Evolutionary conservation across 2,113 vertebrate species (phyloP).

Genomic region (Ciconia stormi): DNA sequence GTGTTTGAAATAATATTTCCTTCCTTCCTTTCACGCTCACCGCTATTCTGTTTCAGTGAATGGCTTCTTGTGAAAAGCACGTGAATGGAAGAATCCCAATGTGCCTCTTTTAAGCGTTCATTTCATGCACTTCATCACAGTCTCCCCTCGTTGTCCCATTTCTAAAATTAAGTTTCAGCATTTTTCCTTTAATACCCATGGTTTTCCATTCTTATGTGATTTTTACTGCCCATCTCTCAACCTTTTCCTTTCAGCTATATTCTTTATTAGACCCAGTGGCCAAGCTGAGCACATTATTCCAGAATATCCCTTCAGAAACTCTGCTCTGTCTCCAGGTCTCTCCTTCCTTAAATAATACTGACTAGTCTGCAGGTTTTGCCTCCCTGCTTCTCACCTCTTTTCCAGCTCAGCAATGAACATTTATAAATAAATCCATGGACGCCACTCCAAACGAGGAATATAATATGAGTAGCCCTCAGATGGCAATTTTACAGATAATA

Average conservation of each 20-base stretch:
- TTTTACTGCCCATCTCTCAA: background rate
- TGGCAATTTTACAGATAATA: background rate
- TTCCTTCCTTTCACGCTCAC: background rate
- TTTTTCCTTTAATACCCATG: background rate
- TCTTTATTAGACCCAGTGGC: background rate
- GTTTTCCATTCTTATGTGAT: background rate
- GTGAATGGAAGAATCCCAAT: background rate
- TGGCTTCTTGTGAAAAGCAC: background rate
- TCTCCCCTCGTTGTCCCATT: background rate
- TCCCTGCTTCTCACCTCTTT: background rate
- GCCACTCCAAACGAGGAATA: background rate
- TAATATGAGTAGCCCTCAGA: background rate
- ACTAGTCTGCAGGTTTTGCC: background rate
- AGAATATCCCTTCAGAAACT: background rate
- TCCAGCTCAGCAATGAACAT: background rate
- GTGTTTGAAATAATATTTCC: background rate
- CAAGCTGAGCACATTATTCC: background rate
- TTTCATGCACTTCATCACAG: background rate
- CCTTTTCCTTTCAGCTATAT: background rate
- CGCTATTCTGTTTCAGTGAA: background rate
- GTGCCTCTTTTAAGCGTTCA: background rate
- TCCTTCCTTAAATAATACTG: constrained; percentile 13
- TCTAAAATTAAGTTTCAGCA: constrained; percentile 24
- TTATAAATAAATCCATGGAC: background rate
- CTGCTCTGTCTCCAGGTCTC: background rate